Evolutionary conservation across 1,140 invertebrate species (phyloP).

Genomic region (Sycobia sp.): DNA sequence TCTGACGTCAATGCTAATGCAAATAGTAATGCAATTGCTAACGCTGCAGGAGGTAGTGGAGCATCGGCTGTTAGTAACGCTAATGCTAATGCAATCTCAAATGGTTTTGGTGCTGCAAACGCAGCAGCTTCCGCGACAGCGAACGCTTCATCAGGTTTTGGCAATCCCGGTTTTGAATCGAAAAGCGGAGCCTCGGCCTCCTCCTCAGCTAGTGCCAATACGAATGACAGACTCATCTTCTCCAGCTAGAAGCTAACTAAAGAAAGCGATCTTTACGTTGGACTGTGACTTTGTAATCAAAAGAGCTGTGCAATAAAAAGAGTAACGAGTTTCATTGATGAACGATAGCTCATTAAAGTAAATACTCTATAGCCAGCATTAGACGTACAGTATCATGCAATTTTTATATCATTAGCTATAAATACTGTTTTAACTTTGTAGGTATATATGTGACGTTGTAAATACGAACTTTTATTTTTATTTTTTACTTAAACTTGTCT

Average conservation of each 20-base stretch:
- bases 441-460: too few species aligned
- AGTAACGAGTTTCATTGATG: too few species aligned
- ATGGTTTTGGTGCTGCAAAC: constrained; percentile 13
- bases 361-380: background rate
- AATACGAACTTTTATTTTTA: too few species aligned
- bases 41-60: constrained; percentile 11
- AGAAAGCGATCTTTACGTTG: too few species aligned
- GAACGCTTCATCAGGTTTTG: background rate
- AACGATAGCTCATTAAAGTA: too few species aligned
- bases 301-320: background rate
- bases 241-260: constrained; percentile 28
- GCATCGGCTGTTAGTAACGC: constrained; percentile 33
- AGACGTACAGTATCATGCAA: too few species aligned
- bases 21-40: background rate
- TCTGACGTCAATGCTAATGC: background rate
- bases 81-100: constrained; percentile 33
- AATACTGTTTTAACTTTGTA: too few species aligned
- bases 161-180: constrained; percentile 20
- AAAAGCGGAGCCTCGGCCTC: constrained; percentile 43
- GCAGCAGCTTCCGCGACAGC: constrained; percentile 19
- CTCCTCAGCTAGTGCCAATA: constrained; percentile 39
- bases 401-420: too few species aligned
- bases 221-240: constrained; percentile 45
- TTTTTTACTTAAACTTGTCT: too few species aligned
- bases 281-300: constrained; percentile 20